Percentiles rank a stretch among this genome's conserved stretches.
Conservation (phyloP, 2,113 vertebrate species). For the Takifugu bimaculatus region DNA sequence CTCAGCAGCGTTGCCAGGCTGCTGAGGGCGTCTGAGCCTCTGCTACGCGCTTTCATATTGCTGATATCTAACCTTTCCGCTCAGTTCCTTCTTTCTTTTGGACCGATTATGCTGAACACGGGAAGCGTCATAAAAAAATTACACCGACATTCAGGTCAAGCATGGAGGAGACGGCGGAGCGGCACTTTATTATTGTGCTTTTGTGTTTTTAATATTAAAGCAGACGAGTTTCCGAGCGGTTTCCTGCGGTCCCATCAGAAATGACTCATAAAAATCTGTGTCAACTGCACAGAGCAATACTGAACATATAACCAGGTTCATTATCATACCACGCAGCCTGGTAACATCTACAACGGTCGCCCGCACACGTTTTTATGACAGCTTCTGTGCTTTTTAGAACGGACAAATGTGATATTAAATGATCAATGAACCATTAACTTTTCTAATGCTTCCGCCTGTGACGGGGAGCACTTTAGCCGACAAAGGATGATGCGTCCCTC, state of each 20-base stretch:
- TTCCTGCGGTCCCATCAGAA: conserved; percentile 42
- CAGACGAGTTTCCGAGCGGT: conserved; percentile 29
- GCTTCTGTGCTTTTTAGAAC: no score
- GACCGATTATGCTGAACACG: neutral
- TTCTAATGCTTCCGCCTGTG: no score
- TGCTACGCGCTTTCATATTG: no score
- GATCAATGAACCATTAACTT: no score
- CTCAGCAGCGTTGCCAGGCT: no score
- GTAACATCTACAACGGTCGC: conserved; percentile 40
- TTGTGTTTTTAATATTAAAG: conserved; percentile 45
- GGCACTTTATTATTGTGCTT: conserved; percentile 37
- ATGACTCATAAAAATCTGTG: conserved; percentile 53
- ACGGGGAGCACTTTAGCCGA: no score
- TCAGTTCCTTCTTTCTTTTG: no score
- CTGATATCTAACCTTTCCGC: no score
- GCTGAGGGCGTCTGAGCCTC: no score
- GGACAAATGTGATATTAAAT: no score
- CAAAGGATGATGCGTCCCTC: neutral
- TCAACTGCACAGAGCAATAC: conserved; percentile 35
- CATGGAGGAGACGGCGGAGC: conserved; percentile 13
- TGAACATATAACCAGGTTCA: conserved; percentile 36
- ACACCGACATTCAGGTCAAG: conserved; percentile 20
- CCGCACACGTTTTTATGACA: conserved; percentile 1
- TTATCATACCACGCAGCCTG: conserved; percentile 39
- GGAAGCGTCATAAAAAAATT: neutral